Base-by-base conservation (phyloP, 2,797 vertebrate species). In the Brotula barbata region DNA sequence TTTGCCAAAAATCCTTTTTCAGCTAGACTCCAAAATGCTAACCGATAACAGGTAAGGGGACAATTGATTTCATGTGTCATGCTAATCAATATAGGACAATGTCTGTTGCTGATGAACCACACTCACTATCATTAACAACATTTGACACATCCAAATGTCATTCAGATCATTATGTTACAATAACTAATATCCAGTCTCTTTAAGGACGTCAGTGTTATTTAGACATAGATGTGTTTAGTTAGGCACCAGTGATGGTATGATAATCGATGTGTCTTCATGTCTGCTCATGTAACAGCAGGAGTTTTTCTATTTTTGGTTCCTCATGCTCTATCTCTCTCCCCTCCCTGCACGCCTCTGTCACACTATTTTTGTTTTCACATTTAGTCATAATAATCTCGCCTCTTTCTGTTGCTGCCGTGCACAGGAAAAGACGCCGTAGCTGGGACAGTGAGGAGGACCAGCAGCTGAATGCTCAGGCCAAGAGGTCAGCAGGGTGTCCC, bases 341-440 rank as follows among this genome's bases (percentile, higher is more conserved):
- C 57, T 20, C 44, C 58, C 53, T 60, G 46, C 70, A 61, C 57
- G 12, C 53, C 51, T 49, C 62, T 48, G 34, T 75, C 75, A 58
- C 72, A 55, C 40, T 5, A 10, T 50, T 28, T 42, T 25, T 31
- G 39, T 44, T 50, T 54, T 43, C 15, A 43, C 45, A 11, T 61
- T 43, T 44, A 22, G 31, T 50, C 16, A 28, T 13, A 52, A 20
- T 23, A 17, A 40, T 44, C 41, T 50, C 41, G 41, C 22, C 28
- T 54, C 2, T 41, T 54, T 31, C 25, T 20, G 16, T 75, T 21
- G 52, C 25, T 64, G 16, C 39, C 64, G 39, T 46, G 6, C 40
- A 15, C 80, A 93, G 94, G 90, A 99, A 98, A 81, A 93, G 96
- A 53, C 93, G 91, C 53, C 92, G 92, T 73, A 95, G 93, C 77